Evolutionary conservation across 2,888 invertebrate species (phyloP), one percentile per base, ranked within the genome.

Genomic region (Ennomos quercinarius): DNA sequence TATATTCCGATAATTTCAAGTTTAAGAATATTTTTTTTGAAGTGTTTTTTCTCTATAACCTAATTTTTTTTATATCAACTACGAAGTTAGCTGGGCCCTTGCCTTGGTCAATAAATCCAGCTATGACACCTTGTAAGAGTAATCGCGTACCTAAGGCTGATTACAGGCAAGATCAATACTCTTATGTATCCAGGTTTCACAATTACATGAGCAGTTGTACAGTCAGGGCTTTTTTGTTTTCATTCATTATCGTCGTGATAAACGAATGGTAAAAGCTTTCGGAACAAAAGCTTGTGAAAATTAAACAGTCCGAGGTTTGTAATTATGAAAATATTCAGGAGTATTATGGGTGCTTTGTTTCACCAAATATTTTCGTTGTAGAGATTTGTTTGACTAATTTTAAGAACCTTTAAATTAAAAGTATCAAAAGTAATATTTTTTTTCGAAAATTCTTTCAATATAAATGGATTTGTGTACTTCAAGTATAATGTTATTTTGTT

Each of bases 241-340:
- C 58, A 58, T 58, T 58, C 27, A 58, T 58, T 58, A 58, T 52
- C 47, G 47, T 58, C 47, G 38, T 58, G 39, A 52, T 57, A 43
- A 57, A 47, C 48, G 48, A 58, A 48, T 45, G 47, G 43, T 46
- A 52, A 53, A 58, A 58, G 58, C 48, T 58, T 53, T 58, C 58
- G 27, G 53, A 53, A 49, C 48, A 58, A 58, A 52, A 53, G 48
- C 48, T 52, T 10, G 48, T n/a, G 44, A 36, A 58, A 53, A 58
- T 58, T 43, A 58, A 53, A 53, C 51, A 57, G 41, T 9, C 53
- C 13, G 44, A 53, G 53, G 42, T 53, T 49, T 53, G 40, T 58
- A 58, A 58, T 58, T 58, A 53, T 44, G 48, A 58, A 49, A 58
- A 58, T 52, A 45, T 50, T 27, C 27, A 27, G 39, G 45, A 36